A percentile compares a stretch with the other conserved stretches of the same genome.
These are phyloP conservation scores for Myripristis murdjan DNA, from an alignment of 2,797 vertebrate species.

Conservation along the genomic window DNA sequence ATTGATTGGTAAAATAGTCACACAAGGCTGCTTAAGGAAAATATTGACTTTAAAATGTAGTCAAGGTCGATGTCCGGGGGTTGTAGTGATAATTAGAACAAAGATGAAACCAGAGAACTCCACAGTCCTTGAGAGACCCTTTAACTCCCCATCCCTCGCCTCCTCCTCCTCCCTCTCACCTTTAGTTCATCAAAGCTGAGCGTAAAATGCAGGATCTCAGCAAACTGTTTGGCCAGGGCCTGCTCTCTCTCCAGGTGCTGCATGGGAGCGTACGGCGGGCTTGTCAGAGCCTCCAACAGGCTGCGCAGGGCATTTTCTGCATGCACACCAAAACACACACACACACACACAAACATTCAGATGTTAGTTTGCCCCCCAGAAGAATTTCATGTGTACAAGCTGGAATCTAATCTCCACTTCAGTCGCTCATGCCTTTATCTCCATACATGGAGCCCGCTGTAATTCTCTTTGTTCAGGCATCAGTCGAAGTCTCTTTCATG, in stretches of 20 bases:
- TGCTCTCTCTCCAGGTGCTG: slow-evolving; percentile 94
- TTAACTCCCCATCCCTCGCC: not conserved
- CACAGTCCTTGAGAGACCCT: not conserved
- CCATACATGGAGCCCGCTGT: too few species aligned
- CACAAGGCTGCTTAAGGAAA: not conserved
- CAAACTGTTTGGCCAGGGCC: slow-evolving; percentile 94
- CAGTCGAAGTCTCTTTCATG: slow-evolving; percentile 9
- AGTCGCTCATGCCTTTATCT: slow-evolving; percentile 1
- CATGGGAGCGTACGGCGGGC: slow-evolving; percentile 92
- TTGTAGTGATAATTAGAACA: slow-evolving; percentile 1
- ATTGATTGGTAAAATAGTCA: not conserved
- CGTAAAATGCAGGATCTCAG: slow-evolving; percentile 94
- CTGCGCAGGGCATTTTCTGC: slow-evolving; percentile 92
- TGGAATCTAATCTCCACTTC: not conserved
- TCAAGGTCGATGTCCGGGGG: slow-evolving; percentile 20
- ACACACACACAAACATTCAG: not conserved
- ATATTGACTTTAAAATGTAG: slow-evolving; percentile 12
- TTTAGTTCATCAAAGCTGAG: slow-evolving; percentile 95
- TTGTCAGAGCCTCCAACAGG: slow-evolving; percentile 92
- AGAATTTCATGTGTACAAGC: not conserved
- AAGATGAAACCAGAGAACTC: not conserved
- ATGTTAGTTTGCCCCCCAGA: slow-evolving; percentile 13
- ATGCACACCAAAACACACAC: too few species aligned
- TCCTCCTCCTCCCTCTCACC: slow-evolving; percentile 71
- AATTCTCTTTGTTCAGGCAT: slow-evolving; percentile 13